phyloP scores from a whole-genome alignment of 2,888 invertebrate species.

The Eulithis prunata region DNA sequence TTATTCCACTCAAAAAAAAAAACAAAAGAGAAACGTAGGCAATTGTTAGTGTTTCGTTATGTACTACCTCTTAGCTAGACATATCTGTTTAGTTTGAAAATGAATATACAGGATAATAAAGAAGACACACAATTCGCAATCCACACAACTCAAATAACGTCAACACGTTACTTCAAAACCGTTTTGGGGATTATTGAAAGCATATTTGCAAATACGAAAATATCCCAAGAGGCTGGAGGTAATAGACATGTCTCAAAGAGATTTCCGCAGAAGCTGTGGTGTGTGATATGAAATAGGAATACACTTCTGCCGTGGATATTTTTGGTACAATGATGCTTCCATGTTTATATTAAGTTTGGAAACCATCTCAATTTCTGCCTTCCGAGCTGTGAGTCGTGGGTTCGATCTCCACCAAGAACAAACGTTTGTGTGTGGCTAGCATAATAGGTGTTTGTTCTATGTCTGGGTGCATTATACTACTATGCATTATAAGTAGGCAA shows the following conservation, averaged over 20 bases:
- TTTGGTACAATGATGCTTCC: slow-evolving; percentile 4
- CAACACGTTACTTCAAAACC: slow-evolving; percentile 17
- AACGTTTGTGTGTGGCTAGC: too few species aligned
- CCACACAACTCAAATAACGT: slow-evolving; percentile 1
- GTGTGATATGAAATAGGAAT: slow-evolving; percentile 34
- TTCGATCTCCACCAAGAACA: too few species aligned
- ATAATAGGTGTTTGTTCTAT: too few species aligned
- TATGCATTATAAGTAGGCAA: too few species aligned
- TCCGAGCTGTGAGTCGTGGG: too few species aligned
- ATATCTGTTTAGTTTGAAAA: too few species aligned
- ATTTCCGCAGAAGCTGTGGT: slow-evolving; percentile 16
- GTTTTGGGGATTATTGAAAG: slow-evolving; percentile 25
- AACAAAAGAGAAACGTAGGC: too few species aligned
- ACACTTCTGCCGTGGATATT: slow-evolving; percentile 18
- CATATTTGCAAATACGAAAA: slow-evolving; percentile 32
- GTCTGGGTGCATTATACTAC: too few species aligned
- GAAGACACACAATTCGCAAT: not conserved
- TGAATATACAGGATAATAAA: not conserved
- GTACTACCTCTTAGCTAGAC: too few species aligned
- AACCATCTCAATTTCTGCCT: too few species aligned
- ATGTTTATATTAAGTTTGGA: not conserved
- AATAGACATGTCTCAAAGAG: slow-evolving; percentile 20
- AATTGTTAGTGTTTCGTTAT: too few species aligned
- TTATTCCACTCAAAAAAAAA: too few species aligned
- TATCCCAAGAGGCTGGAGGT: slow-evolving; percentile 23